These are phyloP conservation scores for Merodon equestris DNA, from an alignment of 2,888 invertebrate species.

Conservation along the genomic window DNA sequence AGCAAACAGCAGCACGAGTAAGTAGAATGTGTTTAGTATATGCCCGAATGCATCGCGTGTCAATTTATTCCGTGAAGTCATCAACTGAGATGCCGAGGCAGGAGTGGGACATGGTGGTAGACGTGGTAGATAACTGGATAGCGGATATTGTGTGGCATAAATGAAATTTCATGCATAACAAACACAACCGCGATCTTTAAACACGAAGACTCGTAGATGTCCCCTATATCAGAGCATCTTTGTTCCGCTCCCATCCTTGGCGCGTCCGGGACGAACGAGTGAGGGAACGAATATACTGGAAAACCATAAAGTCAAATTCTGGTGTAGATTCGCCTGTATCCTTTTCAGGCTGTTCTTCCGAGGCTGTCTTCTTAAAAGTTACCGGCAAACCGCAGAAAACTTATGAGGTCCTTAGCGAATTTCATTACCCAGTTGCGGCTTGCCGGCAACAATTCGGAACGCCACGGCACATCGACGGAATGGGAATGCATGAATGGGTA, in stretches of 20 bases:
- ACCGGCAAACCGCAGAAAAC: slow-evolving; percentile 59
- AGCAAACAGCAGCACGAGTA: slow-evolving; percentile 18
- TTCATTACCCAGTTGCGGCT: slow-evolving; percentile 63
- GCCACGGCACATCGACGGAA: slow-evolving; percentile 17
- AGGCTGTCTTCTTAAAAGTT: slow-evolving; percentile 36
- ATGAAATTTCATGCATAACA: slow-evolving; percentile 63
- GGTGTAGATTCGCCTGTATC: slow-evolving; percentile 13
- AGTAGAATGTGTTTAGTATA: slow-evolving; percentile 23
- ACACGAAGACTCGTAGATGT: too few relatives aligned
- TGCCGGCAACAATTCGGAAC: slow-evolving; percentile 37
- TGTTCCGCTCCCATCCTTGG: slow-evolving; percentile 15
- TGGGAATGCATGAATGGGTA: slow-evolving; percentile 3
- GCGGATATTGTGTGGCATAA: slow-evolving; percentile 45
- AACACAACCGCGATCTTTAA: slow-evolving; percentile 59
- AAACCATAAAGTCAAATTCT: slow-evolving; percentile 33
- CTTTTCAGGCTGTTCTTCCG: not conserved
- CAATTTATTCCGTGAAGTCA: slow-evolving; percentile 52
- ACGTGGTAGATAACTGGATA: slow-evolving; percentile 29
- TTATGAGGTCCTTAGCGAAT: slow-evolving; percentile 64
- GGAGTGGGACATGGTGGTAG: slow-evolving; percentile 13
- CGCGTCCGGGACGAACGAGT: slow-evolving; percentile 12
- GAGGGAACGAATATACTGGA: slow-evolving; percentile 49
- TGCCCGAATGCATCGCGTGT: slow-evolving; percentile 45
- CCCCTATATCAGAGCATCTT: slow-evolving; percentile 28
- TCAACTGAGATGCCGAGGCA: slow-evolving; percentile 23